Conservation (phyloP, 2,113 vertebrate species). For the Natator depressus region DNA sequence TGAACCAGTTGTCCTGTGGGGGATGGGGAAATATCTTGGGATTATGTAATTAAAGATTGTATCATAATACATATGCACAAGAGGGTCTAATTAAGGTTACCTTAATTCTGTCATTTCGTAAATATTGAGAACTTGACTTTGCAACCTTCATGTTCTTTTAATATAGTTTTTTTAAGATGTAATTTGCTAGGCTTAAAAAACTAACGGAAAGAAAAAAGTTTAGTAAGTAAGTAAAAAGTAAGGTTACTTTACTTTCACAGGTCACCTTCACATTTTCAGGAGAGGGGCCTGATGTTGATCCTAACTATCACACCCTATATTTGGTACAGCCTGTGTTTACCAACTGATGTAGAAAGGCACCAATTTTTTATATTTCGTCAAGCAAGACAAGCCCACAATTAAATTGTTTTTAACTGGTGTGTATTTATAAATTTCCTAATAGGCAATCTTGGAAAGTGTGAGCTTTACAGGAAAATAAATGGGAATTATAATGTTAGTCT, state of each 20-base stretch:
- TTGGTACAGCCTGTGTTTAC: not conserved
- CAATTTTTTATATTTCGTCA: not conserved
- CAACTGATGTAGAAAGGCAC: not conserved
- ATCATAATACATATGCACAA: not conserved
- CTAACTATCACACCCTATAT: fast-evolving
- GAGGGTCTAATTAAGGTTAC: not conserved
- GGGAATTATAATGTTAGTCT: conserved; percentile 23
- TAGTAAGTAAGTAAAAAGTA: too few species aligned
- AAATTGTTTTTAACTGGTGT: not conserved
- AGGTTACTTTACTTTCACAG: not conserved
- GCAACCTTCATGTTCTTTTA: not conserved
- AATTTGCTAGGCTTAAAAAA: not conserved
- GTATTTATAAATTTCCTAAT: not conserved
- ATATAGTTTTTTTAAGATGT: not conserved
- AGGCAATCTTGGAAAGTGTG: not conserved
- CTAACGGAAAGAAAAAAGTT: not conserved
- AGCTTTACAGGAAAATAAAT: conserved; percentile 20
- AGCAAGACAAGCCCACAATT: not conserved
- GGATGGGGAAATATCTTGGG: not conserved
- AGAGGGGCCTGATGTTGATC: not conserved
- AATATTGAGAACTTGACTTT: not conserved
- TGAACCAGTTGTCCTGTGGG: not conserved
- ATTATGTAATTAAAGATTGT: not conserved
- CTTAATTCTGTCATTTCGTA: not conserved
- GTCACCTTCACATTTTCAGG: not conserved